Evolutionary conservation across 2,113 vertebrate species (phyloP).

Genomic region (Trogon surrucura): DNA sequence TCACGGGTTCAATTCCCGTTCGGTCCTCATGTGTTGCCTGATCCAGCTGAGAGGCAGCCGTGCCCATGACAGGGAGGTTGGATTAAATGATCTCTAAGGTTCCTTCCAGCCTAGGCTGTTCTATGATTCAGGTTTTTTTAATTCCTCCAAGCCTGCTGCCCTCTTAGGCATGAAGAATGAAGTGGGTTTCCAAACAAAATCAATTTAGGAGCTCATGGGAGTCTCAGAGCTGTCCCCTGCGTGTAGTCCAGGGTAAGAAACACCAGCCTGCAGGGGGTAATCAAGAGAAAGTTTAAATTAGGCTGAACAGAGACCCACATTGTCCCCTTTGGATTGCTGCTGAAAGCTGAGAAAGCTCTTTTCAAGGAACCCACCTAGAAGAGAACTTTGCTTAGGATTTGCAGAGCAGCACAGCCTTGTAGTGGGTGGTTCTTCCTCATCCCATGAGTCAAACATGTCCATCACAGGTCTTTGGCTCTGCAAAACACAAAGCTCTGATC

Average conservation of each 20-base stretch:
- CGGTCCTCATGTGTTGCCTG: too few species aligned
- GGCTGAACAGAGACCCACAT: not conserved
- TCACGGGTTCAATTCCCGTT: too few species aligned
- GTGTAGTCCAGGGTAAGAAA: not conserved
- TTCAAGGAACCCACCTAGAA: not conserved
- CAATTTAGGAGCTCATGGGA: not conserved
- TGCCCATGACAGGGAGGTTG: too few species aligned
- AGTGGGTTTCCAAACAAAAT: not conserved
- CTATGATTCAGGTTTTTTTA: not conserved
- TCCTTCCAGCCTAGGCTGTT: too few species aligned
- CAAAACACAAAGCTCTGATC: not conserved
- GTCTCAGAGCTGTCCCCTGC: not conserved
- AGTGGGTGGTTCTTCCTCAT: not conserved
- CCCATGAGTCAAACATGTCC: fast-evolving
- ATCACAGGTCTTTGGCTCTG: not conserved
- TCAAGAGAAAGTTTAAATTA: not conserved
- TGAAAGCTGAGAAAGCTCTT: not conserved
- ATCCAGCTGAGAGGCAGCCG: too few species aligned
- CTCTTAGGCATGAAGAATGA: not conserved
- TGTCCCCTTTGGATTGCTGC: not conserved
- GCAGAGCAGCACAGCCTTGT: not conserved
- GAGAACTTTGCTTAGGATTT: not conserved
- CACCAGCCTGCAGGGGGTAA: not conserved
- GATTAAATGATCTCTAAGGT: too few species aligned
- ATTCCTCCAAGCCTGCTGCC: not conserved